Evolutionary conservation across 2,888 invertebrate genomes (phyloP).

Genomic region (Ernsta delagoae): DNA sequence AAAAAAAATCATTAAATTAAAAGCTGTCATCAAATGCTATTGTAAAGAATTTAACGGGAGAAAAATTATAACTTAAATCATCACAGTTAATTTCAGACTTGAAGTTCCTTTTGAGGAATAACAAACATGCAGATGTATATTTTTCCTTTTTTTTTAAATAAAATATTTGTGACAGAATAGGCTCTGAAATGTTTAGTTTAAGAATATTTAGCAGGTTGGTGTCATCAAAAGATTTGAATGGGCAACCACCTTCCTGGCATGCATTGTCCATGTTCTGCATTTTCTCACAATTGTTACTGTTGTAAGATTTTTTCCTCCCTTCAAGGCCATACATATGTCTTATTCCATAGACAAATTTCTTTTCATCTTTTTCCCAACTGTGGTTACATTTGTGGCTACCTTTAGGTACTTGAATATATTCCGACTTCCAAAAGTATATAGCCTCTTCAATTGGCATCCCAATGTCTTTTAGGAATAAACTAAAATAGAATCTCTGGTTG

Average conservation of each 20-base stretch:
- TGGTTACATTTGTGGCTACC: constrained; percentile 84
- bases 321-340: constrained; percentile 90
- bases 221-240: constrained; percentile 85
- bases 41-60: constrained; percentile 69
- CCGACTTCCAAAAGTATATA: constrained; percentile 86
- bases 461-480: constrained; percentile 89
- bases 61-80: constrained; percentile 66
- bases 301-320: constrained; percentile 86
- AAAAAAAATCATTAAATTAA: background rate
- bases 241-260: constrained; percentile 86
- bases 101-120: constrained; percentile 51
- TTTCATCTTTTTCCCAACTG: constrained; percentile 86
- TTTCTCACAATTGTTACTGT: constrained; percentile 83
- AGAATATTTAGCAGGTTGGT: constrained; percentile 66
- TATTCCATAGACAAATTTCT: constrained; percentile 87
- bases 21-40: constrained; percentile 37
- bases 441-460: constrained; percentile 88
- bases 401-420: constrained; percentile 83
- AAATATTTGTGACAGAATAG: constrained; percentile 58
- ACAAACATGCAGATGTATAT: constrained; percentile 63
- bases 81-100: constrained; percentile 52
- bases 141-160: constrained; percentile 55
- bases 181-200: constrained; percentile 47
- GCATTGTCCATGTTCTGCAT: constrained; percentile 83
- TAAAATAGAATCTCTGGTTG: constrained; percentile 86